Evolutionary conservation across 2,113 vertebrate genomes (phyloP).

Genomic region (Tretioscincus oriximinensis): DNA sequence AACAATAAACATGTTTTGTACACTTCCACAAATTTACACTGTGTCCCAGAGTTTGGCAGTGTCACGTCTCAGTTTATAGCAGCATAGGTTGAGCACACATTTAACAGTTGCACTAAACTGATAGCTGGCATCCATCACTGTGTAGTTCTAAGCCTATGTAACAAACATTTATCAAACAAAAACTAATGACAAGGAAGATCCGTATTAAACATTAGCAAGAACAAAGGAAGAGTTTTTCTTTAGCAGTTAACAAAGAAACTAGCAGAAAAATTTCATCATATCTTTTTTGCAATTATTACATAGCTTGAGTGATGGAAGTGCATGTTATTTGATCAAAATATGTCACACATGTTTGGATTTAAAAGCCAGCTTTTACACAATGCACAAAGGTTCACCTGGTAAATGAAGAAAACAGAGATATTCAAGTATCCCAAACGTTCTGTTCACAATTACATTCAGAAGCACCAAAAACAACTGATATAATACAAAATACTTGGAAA

Average conservation of each 20-base stretch:
- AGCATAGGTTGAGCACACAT: conserved; percentile 51
- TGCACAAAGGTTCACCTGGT: conserved; percentile 37
- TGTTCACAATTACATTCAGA: conserved; percentile 38
- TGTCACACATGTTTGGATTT: conserved; percentile 17
- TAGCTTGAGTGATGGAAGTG: conserved; percentile 32
- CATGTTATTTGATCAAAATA: conserved; percentile 44
- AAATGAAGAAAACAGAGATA: conserved; percentile 35
- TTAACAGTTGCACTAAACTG: conserved; percentile 56
- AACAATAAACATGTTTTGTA: conserved; percentile 36
- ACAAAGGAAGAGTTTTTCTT: conserved; percentile 51
- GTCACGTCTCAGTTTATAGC: conserved; percentile 42
- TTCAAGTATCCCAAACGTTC: conserved; percentile 39
- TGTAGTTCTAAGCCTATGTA: conserved; percentile 48
- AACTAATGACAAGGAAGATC: conserved; percentile 43
- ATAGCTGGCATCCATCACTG: conserved; percentile 45
- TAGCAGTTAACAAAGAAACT: conserved; percentile 41
- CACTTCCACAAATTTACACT: conserved; percentile 66
- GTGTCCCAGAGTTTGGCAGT: conserved; percentile 41
- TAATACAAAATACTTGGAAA: conserved; percentile 35
- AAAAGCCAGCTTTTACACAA: conserved; percentile 18
- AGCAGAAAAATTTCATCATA: conserved; percentile 39
- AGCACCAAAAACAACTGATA: conserved; percentile 39
- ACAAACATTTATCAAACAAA: conserved; percentile 57
- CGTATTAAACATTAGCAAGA: conserved; percentile 50
- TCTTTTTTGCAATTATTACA: conserved; percentile 47